Base-by-base conservation (phyloP, 2,888 invertebrate genomes). In the Eupithecia abbreviata region DNA sequence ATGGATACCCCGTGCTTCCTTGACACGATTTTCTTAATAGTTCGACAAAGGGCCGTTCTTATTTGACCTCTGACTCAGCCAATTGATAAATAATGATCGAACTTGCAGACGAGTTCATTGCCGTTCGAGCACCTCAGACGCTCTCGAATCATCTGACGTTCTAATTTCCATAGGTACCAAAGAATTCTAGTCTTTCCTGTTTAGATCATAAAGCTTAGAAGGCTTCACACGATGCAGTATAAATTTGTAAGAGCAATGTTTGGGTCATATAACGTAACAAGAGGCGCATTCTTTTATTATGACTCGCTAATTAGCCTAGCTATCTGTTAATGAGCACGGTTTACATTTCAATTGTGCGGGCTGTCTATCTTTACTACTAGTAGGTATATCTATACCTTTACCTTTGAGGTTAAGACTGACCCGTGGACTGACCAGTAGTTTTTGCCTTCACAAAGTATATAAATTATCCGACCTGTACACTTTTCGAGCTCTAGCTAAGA, bases 31-130 rank as follows among this genome's bases (percentile, higher is more conserved):
- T 69, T 62, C 12, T 72, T 67, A 78, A 81, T 81, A 73, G 73
- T 55, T 75, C 71, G 65, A 88, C 86, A 88, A 86, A 85, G 85
- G 86, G 84, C 83, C 81, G 71, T 77, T 80, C 78, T 86, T 83
- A 85, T 86, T 87, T 90, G 89, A 90, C 89, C 90, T 85, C 85
- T 87, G 86, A 89, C 87, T 89, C 87, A 87, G 84, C 83, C 84
- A 87, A 90, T 90, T 87, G 86, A 87, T 82, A 80, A 73, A 78
- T 78, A 79, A 76, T 78, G 73, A 77, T 79, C 76, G 77, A 77
- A 80, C 78, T 79, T 58, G 47, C 66, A 77, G 80, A 62, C 84
- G 85, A 84, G 90, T 88, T 91, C 89, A 88, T 88, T 90, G 91
- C 85, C 88, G 87, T 84, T 80, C 45, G 73, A 18, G 71, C 42